Conservation (phyloP, 2,888 invertebrate genomes). For the Mythimna vitellina region DNA sequence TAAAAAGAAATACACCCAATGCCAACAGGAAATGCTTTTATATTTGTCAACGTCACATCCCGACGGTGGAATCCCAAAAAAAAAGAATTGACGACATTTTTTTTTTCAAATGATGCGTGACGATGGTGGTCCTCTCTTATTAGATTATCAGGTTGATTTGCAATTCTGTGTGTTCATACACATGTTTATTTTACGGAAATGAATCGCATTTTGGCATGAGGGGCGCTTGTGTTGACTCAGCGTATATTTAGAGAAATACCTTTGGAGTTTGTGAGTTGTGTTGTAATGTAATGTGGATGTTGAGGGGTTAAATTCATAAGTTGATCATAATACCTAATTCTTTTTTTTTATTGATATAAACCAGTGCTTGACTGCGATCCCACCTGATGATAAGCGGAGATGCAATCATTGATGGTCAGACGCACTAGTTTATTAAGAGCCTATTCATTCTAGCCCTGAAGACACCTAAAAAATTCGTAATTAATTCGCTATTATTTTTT, state of each 20-base stretch:
- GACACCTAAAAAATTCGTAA: too few species aligned
- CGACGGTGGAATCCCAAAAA: constrained; percentile 72
- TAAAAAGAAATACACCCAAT: constrained; percentile 80
- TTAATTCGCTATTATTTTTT: too few species aligned
- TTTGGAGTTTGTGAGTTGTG: constrained; percentile 61
- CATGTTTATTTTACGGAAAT: constrained; percentile 90
- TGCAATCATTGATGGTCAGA: too few species aligned
- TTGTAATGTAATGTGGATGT: constrained; percentile 55
- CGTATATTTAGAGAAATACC: constrained; percentile 71
- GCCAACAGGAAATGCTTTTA: constrained; percentile 86
- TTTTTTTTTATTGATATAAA: too few species aligned
- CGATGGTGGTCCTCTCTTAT: constrained; percentile 84
- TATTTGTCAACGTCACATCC: constrained; percentile 89
- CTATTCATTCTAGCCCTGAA: too few species aligned
- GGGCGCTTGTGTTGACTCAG: constrained; percentile 84
- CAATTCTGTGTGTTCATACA: constrained; percentile 88
- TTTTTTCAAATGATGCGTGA: constrained; percentile 89
- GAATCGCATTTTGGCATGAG: constrained; percentile 84
- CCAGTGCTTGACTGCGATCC: too few species aligned
- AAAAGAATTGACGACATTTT: constrained; percentile 84
- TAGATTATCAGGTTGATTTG: constrained; percentile 90
- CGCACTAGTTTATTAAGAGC: too few species aligned
- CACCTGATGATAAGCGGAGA: too few species aligned
- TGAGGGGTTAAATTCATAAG: constrained; percentile 42
- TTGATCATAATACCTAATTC: neutral